phyloP scores from a whole-genome alignment of 2,797 vertebrate species.

The Paedocypris micromegethes region DNA sequence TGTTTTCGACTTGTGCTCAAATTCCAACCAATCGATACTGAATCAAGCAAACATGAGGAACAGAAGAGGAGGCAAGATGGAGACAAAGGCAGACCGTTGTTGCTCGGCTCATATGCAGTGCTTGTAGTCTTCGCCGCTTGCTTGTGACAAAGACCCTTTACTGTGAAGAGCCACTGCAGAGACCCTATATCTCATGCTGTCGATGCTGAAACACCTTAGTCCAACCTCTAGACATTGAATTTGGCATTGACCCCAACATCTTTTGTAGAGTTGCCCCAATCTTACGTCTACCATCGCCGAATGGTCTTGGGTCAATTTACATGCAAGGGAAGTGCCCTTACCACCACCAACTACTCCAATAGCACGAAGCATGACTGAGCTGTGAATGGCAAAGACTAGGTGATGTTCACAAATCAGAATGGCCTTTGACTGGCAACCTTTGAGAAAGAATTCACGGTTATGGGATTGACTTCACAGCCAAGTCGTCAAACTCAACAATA shows the following conservation, averaged over 20 bases:
- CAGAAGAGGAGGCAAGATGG: constrained; percentile 24
- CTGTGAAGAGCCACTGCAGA: constrained; percentile 13
- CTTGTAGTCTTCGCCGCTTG: constrained; percentile 10
- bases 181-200: constrained; percentile 2
- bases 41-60: constrained; percentile 55
- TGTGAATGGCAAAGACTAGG: constrained; percentile 4
- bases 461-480: too few species aligned
- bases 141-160: constrained; percentile 12
- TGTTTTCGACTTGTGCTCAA: constrained; percentile 28
- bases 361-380: background rate
- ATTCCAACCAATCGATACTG: constrained; percentile 58
- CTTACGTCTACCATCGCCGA: constrained; percentile 2
- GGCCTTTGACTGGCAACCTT: background rate
- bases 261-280: constrained; percentile 8
- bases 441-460: background rate
- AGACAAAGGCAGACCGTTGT: constrained; percentile 39
- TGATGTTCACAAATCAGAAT: background rate
- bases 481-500: too few species aligned
- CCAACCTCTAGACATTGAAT: constrained; percentile 20
- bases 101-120: constrained; percentile 3
- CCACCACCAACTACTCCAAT: background rate
- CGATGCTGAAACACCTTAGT: constrained; percentile 2
- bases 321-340: background rate
- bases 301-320: constrained; percentile 4
- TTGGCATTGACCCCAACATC: background rate